Conservation (phyloP, 2,797 vertebrate genomes). For the Cryptoblepharus egeriae region DNA sequence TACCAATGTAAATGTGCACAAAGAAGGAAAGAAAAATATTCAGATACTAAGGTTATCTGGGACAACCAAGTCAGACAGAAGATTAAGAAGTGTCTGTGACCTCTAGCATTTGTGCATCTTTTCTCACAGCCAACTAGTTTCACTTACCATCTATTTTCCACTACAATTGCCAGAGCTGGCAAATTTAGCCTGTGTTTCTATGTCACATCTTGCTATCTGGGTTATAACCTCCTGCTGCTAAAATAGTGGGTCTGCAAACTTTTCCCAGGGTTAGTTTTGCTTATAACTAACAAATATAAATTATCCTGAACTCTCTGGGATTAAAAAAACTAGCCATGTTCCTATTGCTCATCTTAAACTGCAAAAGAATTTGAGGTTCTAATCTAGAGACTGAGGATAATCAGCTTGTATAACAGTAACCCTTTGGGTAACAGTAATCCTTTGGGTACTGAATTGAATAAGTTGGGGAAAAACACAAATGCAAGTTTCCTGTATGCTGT, state of each 20-base stretch:
- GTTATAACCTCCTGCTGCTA: neutral
- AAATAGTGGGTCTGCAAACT: neutral
- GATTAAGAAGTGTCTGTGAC: neutral
- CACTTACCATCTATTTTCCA: constrained; percentile 5
- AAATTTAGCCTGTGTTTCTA: constrained; percentile 3
- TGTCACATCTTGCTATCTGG: neutral
- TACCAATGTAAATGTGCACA: neutral
- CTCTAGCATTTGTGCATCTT: neutral
- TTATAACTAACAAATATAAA: no score
- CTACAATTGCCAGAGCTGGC: neutral
- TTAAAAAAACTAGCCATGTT: no score
- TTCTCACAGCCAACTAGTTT: constrained; percentile 18
- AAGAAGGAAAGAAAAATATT: neutral
- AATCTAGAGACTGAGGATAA: no score
- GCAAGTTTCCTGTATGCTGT: neutral
- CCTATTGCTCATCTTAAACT: neutral
- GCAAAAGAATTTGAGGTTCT: neutral
- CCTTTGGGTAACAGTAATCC: no score
- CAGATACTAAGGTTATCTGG: constrained; percentile 1
- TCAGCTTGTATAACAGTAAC: no score
- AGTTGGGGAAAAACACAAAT: neutral
- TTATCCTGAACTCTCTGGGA: no score
- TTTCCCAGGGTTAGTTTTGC: no score
- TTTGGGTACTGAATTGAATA: no score
- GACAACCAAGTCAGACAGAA: constrained; percentile 19